Evolutionary conservation across 2,797 vertebrate genomes (phyloP), one percentile per base, ranked within the genome.

Genomic region (Syngnathus acus): DNA sequence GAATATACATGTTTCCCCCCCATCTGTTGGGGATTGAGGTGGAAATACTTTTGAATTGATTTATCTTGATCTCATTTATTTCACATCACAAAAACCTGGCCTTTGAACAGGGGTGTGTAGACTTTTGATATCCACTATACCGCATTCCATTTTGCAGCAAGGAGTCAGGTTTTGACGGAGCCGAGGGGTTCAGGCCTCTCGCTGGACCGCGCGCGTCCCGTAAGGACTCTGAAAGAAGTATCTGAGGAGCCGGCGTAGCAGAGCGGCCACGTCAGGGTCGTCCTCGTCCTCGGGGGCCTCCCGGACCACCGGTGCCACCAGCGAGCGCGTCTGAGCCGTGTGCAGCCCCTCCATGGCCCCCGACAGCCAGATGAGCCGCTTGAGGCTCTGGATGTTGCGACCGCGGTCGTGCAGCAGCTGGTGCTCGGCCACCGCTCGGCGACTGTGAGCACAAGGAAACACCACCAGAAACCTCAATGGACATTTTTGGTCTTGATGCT

Each of bases 331-430:
- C 73, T 89, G 87, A 16, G 93, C 91, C 0, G 90, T 93, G 87
- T 94, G 92, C 53, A 92, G 89, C 0, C 88, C 88, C 9, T 89
- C 87, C 4, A 92, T 88, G 66, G 87, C 88, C 0, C 89, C 90
- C 4, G 89, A 92, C 32, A 94, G 87, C 93, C 93, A 93, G 78
- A 89, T 88, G 57, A 93, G 81, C 9, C 92, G 87, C 84, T 92
- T 93, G 42, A 94, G 86, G 65, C 89, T 92, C 76, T 94, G 92
- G 7, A 92, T 88, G 5, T 80, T 88, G 62, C 84, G 82, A 65
- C 93, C 0, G 13, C 91, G 90, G 72, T 93, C 89, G 54, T 92
- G 90, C 89, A 92, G 84, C 72, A 92, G 80, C 86, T 92, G 91
- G 78, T 93, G 90, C 69, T 93, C 92, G 0, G 87, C 84, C 62